Evolutionary conservation across 2,797 vertebrate genomes (phyloP).

Genomic region (Sphaeramia orbicularis): DNA sequence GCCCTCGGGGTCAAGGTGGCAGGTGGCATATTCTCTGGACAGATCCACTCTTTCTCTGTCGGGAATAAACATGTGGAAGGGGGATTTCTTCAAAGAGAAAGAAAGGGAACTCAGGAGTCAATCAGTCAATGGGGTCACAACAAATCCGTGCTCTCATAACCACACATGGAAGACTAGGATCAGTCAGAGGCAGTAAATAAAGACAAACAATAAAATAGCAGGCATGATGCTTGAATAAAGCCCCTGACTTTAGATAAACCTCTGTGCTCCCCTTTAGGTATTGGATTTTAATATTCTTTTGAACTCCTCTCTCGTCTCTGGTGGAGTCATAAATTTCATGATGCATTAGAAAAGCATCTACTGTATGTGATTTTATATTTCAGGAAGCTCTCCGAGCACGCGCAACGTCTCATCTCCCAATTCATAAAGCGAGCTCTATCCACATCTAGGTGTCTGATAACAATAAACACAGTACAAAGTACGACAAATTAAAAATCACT

Average conservation of each 20-base stretch:
- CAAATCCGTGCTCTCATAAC: constrained; percentile 75
- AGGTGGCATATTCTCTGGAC: constrained; percentile 79
- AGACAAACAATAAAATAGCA: constrained; percentile 81
- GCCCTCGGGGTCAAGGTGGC: constrained; percentile 79
- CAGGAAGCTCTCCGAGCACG: constrained; percentile 43
- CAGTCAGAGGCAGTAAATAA: constrained; percentile 77
- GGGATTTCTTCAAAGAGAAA: constrained; percentile 74
- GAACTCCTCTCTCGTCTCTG: constrained; percentile 74
- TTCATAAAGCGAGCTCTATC: constrained; percentile 34
- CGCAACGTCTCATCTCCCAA: constrained; percentile 33
- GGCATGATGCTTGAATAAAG: constrained; percentile 78
- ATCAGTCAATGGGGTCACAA: constrained; percentile 79
- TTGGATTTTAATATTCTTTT: constrained; percentile 84
- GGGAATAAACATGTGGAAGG: constrained; percentile 70
- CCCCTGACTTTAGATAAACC: constrained; percentile 81
- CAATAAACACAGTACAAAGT: constrained; percentile 30
- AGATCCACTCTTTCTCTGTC: constrained; percentile 67
- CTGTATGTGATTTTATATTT: constrained; percentile 60
- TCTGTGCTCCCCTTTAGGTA: constrained; percentile 73
- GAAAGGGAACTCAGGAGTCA: constrained; percentile 68
- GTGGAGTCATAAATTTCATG: constrained; percentile 67
- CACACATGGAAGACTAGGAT: constrained; percentile 65
- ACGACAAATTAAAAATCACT: constrained; percentile 21
- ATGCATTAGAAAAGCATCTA: constrained; percentile 72
- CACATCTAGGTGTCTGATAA: constrained; percentile 40